Evolutionary conservation across 1,140 invertebrate genomes (phyloP), one percentile per base, ranked within the genome.

Genomic region (Drosophila mayri): DNA sequence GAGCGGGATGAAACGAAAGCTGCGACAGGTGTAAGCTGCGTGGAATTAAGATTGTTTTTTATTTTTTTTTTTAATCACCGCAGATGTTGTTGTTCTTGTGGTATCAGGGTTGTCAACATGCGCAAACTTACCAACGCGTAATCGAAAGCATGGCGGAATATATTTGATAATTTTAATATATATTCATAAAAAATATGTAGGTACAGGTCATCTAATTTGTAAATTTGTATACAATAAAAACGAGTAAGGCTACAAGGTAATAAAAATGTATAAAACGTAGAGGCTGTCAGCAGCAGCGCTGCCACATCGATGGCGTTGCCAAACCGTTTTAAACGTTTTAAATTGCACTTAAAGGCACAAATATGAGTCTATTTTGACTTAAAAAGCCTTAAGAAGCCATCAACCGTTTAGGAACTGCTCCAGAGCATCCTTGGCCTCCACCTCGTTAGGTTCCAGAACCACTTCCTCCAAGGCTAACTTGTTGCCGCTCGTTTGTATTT

Each of bases 331-430:
- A 10, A 38, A 25, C 52, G 37, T 44, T 58, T 60, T 25, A 28
- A 50, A 77, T 77, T 77, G 74, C 63, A 77, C 74, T 55, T 50
- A 12, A 68, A 77, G 74, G 74, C 74, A 77, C 74, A 58, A 59
- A 54, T 32, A 11, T 57, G 25, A 68, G 32, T 58, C 28, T 43
- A 49, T 41, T 28, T 47, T 14, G 18, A 12, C 20, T 14, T 25
- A 10, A 47, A 46, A 47, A 46, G 28, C 30, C 16, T 5, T 6
- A 16, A 18, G 20, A 38, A 14, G 9, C 11, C n/a, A 11, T 91
- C 63, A 93, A 59, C 92, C 93, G 52, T 94, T 93, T n/a, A 94
- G 81, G 90, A 94, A 94, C 76, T 94, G 93, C 72, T 95, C 93
- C 52, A 94, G 93, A 54, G 93, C 94, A 60, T 94, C 92, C 28